A percentile compares a stretch with the other conserved stretches of the same genome.
These are phyloP conservation scores for Thymelicus acteon DNA, from an alignment of 2,888 invertebrate genomes.

Conservation along the genomic window DNA sequence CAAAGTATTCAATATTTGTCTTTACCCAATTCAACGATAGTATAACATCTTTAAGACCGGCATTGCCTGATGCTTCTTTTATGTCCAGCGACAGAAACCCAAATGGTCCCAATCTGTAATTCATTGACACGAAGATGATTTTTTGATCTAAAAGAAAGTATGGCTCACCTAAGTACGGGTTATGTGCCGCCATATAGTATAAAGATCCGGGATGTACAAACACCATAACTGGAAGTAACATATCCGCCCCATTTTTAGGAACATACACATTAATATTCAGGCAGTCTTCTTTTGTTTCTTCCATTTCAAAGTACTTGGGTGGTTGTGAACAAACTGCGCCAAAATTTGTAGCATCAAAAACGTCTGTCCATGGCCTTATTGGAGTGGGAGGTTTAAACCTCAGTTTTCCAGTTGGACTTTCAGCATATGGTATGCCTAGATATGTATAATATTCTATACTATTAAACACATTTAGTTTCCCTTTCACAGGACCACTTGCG, in stretches of 20 bases:
- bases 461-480: constrained; percentile 43
- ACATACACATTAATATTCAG: constrained; percentile 50
- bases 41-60: constrained; percentile 60
- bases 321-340: constrained; percentile 50
- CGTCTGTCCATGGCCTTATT: constrained; percentile 46
- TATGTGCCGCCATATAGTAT: constrained; percentile 47
- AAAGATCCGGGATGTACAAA: constrained; percentile 58
- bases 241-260: constrained; percentile 40
- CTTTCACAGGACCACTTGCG: constrained; percentile 48
- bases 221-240: constrained; percentile 51
- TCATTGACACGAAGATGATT: constrained; percentile 20
- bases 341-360: constrained; percentile 46
- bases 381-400: constrained; percentile 54
- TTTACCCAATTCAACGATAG: constrained; percentile 56
- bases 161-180: constrained; percentile 49
- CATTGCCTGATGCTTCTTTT: constrained; percentile 57
- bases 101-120: constrained; percentile 57
- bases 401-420: constrained; percentile 47
- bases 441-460: constrained; percentile 46
- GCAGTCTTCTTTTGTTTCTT: constrained; percentile 53
- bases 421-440: constrained; percentile 53
- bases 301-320: constrained; percentile 35
- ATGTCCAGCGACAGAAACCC: constrained; percentile 58
- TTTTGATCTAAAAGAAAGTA: constrained; percentile 44
- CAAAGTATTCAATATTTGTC: constrained; percentile 54